These are phyloP conservation scores for Morinoia aosen DNA, from an alignment of 2,888 invertebrate species.

Conservation along the genomic window DNA sequence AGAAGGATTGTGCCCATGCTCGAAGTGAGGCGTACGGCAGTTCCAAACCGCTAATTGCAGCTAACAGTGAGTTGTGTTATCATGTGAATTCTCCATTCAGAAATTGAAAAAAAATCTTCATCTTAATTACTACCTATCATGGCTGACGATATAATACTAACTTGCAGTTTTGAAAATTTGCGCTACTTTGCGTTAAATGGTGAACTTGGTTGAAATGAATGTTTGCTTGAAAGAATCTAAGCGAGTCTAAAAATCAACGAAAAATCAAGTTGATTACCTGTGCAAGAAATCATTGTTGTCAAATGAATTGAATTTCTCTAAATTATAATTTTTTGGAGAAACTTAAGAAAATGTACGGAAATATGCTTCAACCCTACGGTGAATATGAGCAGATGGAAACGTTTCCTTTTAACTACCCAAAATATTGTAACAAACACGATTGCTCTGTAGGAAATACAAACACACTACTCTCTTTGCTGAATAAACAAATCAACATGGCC, in stretches of 20 bases:
- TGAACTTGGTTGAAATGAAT: no score
- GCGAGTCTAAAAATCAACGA: background rate
- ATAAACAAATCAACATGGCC: no score
- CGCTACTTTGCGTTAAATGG: background rate
- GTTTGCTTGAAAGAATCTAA: background rate
- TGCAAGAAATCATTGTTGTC: background rate
- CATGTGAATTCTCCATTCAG: no score
- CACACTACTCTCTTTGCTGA: no score
- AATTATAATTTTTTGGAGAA: background rate
- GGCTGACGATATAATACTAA: background rate
- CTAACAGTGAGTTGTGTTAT: no score
- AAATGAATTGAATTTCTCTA: background rate
- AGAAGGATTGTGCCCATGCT: no score
- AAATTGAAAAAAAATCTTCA: background rate
- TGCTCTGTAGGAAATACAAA: no score
- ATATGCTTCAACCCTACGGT: background rate
- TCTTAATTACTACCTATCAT: background rate
- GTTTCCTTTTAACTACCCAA: no score
- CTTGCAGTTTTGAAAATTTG: background rate
- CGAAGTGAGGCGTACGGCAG: no score
- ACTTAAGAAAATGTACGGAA: background rate
- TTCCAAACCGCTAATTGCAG: no score
- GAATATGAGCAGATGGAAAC: background rate
- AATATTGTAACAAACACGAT: no score
- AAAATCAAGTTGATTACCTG: background rate